Base-by-base conservation (phyloP, 2,797 vertebrate species). In the Peromyscus eremicus region DNA sequence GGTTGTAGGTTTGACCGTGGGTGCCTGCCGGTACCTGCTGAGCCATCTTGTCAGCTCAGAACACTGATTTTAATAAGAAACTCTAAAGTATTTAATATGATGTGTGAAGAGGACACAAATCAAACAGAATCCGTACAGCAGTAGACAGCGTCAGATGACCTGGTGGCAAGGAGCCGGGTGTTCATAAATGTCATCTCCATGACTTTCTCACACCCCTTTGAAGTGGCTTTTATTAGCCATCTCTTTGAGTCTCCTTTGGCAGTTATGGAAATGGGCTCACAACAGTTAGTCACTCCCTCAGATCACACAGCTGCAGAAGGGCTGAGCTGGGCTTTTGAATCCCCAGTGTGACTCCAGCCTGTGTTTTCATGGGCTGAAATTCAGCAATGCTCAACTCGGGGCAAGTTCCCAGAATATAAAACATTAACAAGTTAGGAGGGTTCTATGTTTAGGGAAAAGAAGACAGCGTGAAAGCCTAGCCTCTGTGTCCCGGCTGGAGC, bases 351-450 rank as follows among this genome's bases (percentile, higher is more conserved):
- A 68, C 7, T 66, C 40, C 29, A 37, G 55, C 9, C 27, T 73
- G 60, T 62, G 60, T n/a, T 90, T 81, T 57, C 8, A 3, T 62
- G 55, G 84, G 14, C 62, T 89, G 62, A 83, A 57, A 86, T 70
- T 94, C 81, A 96, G 91, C 81, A 96, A 43, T 14, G 40, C 16
- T 64, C 40, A 76, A 77, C 13, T 77, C 21, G 9, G 13, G 55
- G 64, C 37, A 60, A 77, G 94, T 68, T 89, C 75, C 60, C 43
- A 89, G 75, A 90, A 89, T 13, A 77, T 8, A 57, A 80, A 83
- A 55, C 34, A 73, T 43, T 62, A 49, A 66, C 37, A 10, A 55
- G 43, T 66, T 73, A 85, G 86, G 57, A 29, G 25, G 55, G 92
- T 89, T 84, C 68, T 34, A 8, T 6, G 23, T 64, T 34, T 40